These are phyloP conservation scores for Uloborus plumipes DNA, from an alignment of 2,888 invertebrate species.

Conservation along the genomic window DNA sequence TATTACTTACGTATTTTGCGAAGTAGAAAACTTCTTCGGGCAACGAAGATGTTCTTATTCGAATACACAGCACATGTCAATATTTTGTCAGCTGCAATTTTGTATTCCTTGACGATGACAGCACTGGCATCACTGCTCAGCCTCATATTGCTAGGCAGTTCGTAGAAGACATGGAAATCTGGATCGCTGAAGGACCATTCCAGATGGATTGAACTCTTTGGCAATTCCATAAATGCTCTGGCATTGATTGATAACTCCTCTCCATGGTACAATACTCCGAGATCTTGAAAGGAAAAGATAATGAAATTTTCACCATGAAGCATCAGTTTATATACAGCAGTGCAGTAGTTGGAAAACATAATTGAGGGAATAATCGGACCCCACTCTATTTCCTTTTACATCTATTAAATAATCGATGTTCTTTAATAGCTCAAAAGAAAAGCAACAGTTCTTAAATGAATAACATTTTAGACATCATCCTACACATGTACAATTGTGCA, in stretches of 20 bases:
- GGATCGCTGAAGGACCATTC: conserved; percentile 20
- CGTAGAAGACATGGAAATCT: background rate
- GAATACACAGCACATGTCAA: conserved; percentile 41
- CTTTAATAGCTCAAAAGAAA: no score
- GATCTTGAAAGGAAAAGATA: conserved; percentile 17
- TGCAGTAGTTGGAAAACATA: no score
- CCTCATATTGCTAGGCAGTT: conserved; percentile 44
- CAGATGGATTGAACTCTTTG: conserved; percentile 12
- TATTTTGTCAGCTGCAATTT: conserved; percentile 7
- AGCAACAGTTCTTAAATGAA: no score
- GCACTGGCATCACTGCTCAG: conserved; percentile 29
- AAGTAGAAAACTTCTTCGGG: conserved; percentile 34
- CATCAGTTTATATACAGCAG: no score
- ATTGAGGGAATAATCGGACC: no score
- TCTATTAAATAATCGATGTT: no score
- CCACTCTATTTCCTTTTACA: no score
- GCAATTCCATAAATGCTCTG: conserved; percentile 33
- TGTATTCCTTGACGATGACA: conserved; percentile 38
- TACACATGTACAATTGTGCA: no score
- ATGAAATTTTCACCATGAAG: no score
- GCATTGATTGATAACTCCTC: conserved; percentile 34
- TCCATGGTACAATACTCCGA: conserved; percentile 40
- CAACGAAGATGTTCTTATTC: conserved; percentile 35
- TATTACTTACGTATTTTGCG: conserved; percentile 29
- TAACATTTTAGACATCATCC: no score